phyloP scores from a whole-genome alignment of 2,888 invertebrate genomes.

The Cheilosia scutellata region DNA sequence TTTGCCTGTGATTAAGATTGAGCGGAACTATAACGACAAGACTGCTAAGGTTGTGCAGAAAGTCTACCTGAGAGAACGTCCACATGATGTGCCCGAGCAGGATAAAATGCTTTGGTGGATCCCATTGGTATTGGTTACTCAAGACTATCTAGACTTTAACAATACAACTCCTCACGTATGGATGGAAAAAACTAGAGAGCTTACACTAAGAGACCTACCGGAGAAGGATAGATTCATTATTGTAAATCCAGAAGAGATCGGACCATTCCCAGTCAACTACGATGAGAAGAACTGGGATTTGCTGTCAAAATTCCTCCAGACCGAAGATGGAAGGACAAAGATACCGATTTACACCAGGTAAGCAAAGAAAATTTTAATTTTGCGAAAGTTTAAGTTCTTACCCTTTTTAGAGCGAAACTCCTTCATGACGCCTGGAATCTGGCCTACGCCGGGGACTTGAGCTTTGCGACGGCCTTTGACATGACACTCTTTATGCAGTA shows the following conservation, averaged over 20 bases:
- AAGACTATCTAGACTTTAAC: slow-evolving; percentile 86
- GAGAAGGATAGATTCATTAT: slow-evolving; percentile 88
- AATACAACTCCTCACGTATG: slow-evolving; percentile 86
- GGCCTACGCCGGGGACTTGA: slow-evolving; percentile 91
- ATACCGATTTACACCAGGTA: slow-evolving; percentile 89
- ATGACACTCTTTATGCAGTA: slow-evolving; percentile 91
- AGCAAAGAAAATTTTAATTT: neutral
- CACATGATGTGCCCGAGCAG: slow-evolving; percentile 89
- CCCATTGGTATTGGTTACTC: slow-evolving; percentile 87
- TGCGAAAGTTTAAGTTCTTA: slow-evolving; percentile 21
- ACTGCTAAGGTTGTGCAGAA: slow-evolving; percentile 87
- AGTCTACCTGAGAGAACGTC: slow-evolving; percentile 89
- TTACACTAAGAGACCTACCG: slow-evolving; percentile 86
- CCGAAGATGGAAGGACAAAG: slow-evolving; percentile 85
- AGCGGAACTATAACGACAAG: slow-evolving; percentile 88
- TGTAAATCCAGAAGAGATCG: slow-evolving; percentile 93
- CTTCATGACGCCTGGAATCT: slow-evolving; percentile 92
- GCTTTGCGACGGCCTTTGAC: slow-evolving; percentile 90
- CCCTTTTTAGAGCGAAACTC: slow-evolving; percentile 87
- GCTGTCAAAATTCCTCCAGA: slow-evolving; percentile 87
- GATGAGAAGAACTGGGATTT: slow-evolving; percentile 91
- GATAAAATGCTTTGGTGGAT: slow-evolving; percentile 90
- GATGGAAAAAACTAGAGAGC: slow-evolving; percentile 87
- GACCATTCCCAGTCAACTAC: slow-evolving; percentile 93
- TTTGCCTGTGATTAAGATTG: slow-evolving; percentile 90